Conservation (phyloP, 2,888 invertebrate genomes). For the Corbicula japonica region DNA sequence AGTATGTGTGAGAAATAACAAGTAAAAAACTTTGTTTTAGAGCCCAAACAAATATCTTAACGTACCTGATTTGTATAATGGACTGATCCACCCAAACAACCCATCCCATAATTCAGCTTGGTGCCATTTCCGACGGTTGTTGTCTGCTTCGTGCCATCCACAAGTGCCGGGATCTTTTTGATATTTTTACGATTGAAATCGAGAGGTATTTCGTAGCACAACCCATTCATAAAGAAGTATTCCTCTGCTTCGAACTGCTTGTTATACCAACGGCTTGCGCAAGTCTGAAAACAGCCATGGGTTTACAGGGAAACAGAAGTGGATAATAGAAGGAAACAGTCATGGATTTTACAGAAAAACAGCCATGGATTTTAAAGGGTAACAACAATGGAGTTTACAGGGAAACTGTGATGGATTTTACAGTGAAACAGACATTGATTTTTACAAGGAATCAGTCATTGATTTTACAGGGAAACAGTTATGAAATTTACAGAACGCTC, state of each 20-base stretch:
- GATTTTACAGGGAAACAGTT: too few species aligned
- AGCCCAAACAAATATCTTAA: too few species aligned
- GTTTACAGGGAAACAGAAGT: not conserved
- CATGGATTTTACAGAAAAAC: not conserved
- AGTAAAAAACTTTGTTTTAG: too few species aligned
- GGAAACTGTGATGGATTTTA: too few species aligned
- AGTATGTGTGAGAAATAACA: too few species aligned
- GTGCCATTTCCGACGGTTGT: slow-evolving; percentile 27
- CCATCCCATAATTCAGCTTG: slow-evolving; percentile 60
- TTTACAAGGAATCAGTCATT: too few species aligned
- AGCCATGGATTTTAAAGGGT: not conserved
- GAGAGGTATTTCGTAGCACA: slow-evolving; percentile 61
- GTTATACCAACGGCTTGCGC: slow-evolving; percentile 63
- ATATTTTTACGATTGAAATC: slow-evolving; percentile 57
- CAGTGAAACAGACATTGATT: too few species aligned
- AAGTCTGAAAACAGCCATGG: slow-evolving; percentile 46
- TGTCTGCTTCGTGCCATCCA: slow-evolving; percentile 53
- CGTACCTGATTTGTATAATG: slow-evolving; percentile 56
- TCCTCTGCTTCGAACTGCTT: slow-evolving; percentile 23
- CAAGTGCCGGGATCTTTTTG: slow-evolving; percentile 57
- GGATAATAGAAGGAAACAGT: not conserved
- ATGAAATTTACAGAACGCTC: too few species aligned
- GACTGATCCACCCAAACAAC: slow-evolving; percentile 47
- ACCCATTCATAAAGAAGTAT: slow-evolving; percentile 58
- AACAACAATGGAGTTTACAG: too few species aligned